Percentiles rank a stretch among this genome's conserved stretches.
phyloP scores from a whole-genome alignment of 2,888 invertebrate species.

The Melanostoma scalare region DNA sequence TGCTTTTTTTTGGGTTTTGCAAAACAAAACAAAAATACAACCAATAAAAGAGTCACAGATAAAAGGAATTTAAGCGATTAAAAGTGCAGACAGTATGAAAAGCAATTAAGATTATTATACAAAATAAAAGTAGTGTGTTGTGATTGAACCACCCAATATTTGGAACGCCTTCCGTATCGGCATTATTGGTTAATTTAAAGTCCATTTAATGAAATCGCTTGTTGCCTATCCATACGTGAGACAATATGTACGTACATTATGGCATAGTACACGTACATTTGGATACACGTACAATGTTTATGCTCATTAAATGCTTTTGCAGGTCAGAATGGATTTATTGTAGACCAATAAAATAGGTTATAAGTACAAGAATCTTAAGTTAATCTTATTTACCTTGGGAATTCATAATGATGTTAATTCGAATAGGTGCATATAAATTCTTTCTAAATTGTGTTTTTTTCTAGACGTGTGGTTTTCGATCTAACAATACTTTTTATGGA shows the following conservation, averaged over 20 bases:
- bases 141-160: background rate
- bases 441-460: no score
- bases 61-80: slow-evolving; percentile 16
- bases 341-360: no score
- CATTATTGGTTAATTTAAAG: slow-evolving; percentile 46
- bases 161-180: background rate
- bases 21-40: no score
- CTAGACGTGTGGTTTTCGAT: no score
- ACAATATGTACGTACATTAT: background rate
- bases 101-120: slow-evolving; percentile 47
- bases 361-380: no score
- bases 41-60: slow-evolving; percentile 4
- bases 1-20: background rate
- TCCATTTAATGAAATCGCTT: slow-evolving; percentile 25
- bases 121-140: slow-evolving; percentile 18
- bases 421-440: no score
- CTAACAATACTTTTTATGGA: no score
- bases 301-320: no score
- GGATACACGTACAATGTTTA: no score
- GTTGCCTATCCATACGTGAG: background rate
- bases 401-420: no score
- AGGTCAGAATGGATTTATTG: no score
- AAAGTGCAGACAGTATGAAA: slow-evolving; percentile 16
- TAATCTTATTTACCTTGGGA: no score
- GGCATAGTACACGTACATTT: background rate